Evolutionary conservation across 2,113 vertebrate species (phyloP), one percentile per base, ranked within the genome.

Genomic region (Aplodontia rufa): DNA sequence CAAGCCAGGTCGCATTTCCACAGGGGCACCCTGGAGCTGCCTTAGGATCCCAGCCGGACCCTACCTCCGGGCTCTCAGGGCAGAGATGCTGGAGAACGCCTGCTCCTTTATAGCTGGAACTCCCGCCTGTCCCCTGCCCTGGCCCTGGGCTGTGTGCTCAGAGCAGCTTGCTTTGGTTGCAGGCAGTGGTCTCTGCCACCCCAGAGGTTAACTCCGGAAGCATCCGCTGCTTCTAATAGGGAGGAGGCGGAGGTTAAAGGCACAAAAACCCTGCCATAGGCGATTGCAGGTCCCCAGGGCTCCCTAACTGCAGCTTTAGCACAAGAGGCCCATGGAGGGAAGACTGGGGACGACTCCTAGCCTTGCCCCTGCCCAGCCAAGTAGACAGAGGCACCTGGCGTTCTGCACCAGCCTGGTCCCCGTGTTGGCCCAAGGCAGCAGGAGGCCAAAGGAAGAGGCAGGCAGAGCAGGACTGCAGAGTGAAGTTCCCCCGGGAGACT

Each of bases 241-340:
- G 66, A 87, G 53, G 1, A 35, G 32, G 64, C 71, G 58, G 64
- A 95, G 49, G 68, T 26, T 32, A 89, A 72, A 91, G 76, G 62
- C 75, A 96, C 87, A 64, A 94, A 93, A 93, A 78, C 68, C 49
- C 74, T 64, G 74, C 75, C 66, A 89, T 47, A 64, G 74, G 90
- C 69, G 51, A 95, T 89, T 79, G 86, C 3, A 2, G 79, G 66
- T 80, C 51, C 90, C 96, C 75, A 35, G 45, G 68, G 93, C 76
- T 82, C 86, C 51, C 60, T 83, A 60, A 87, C 81, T 62, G 51
- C 28, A 79, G 42, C 40, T 75, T 74, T n/a, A 14, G 16, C 64
- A 35, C 14, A 11, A 91, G 53, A 66, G 51, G 60, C 82, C 26
- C 75, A 51, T 16, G 10, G 51, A 93, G 47, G 58, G 55, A 80